phyloP scores from a whole-genome alignment of 2,888 invertebrate species.

The Eurytoma adleriae region DNA sequence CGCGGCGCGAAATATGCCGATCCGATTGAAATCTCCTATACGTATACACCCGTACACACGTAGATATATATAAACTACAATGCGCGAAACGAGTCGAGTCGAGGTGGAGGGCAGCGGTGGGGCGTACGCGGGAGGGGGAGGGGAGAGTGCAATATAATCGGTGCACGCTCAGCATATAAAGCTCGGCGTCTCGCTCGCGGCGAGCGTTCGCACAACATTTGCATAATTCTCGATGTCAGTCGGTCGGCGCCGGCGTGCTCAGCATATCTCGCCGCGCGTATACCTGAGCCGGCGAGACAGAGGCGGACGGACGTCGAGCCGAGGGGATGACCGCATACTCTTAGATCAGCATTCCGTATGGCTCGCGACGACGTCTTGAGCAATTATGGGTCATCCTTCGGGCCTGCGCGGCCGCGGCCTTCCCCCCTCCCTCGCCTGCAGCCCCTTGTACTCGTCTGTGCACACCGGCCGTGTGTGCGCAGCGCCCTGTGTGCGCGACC shows the following conservation, averaged over 20 bases:
- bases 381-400: too few relatives aligned
- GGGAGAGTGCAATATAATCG: constrained; percentile 45
- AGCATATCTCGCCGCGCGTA: constrained; percentile 57
- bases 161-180: constrained; percentile 41
- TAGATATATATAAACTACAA: background rate
- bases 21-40: constrained; percentile 50
- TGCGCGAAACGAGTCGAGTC: constrained; percentile 12
- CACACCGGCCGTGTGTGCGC: background rate
- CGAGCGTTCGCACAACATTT: constrained; percentile 56
- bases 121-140: background rate
- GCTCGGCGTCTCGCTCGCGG: background rate
- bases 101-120: too few relatives aligned
- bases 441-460: background rate
- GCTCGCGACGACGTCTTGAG: constrained; percentile 10
- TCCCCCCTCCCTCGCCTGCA: constrained; percentile 30
- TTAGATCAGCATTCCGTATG: constrained; percentile 59
- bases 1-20: constrained; percentile 55
- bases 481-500: background rate
- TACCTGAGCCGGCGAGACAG: constrained; percentile 2
- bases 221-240: constrained; percentile 61
- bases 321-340: constrained; percentile 53
- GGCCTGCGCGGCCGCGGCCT: constrained; percentile 3
- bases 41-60: background rate
- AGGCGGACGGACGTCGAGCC: background rate
- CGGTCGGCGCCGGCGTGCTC: constrained; percentile 55